Evolutionary conservation across 2,888 invertebrate genomes (phyloP), one percentile per base, ranked within the genome.

Genomic region (Cepaea hortensis): DNA sequence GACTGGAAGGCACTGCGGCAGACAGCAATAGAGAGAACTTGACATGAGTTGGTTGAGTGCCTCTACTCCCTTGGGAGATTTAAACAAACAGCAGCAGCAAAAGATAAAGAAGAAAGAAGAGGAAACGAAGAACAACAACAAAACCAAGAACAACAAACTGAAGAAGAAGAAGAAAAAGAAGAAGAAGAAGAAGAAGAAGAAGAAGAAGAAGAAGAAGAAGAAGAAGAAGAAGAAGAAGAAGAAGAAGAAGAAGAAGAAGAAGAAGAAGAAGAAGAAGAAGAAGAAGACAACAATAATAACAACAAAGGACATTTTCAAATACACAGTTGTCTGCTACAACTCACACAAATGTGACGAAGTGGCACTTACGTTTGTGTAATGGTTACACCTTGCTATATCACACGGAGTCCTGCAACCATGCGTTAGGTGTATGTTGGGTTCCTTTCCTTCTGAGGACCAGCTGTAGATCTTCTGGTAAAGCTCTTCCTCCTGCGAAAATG

Each of bases 81-180:
- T 68, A 15, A 68, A 68, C 15, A 68, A 20, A 15, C 6, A n/a
- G 68, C 6, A 68, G 68, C 6, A 68, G 68, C 6, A 68, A 15
- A 68, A 68, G 68, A 68, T 11, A 15, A 68, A 68, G 68, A 68
- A 68, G 68, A 68, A 68, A 15, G 13, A 68, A 15, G 13, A 68
- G 68, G 13, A 68, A 18, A 68, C 6, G 68, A 55, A 79, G 61
- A 79, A 79, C 13, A 48, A 79, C 18, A 55, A 79, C 50, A 79
- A 55, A 11, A 55, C 9, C 50, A 55, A 79, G 79, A 79, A 55
- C 18, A 79, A 79, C 50, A 79, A 68, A 20, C 7, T 6, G 75
- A 75, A 75, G 75, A 75, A 75, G 48, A 75, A 75, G 75, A 75
- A 75, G 61, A 62, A 81, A 68, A 81, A 62, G 62, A 55, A 81